A percentile compares a stretch with the other conserved stretches of the same genome.
phyloP scores from a whole-genome alignment of 2,113 vertebrate genomes.

The Corynorhinus townsendii region DNA sequence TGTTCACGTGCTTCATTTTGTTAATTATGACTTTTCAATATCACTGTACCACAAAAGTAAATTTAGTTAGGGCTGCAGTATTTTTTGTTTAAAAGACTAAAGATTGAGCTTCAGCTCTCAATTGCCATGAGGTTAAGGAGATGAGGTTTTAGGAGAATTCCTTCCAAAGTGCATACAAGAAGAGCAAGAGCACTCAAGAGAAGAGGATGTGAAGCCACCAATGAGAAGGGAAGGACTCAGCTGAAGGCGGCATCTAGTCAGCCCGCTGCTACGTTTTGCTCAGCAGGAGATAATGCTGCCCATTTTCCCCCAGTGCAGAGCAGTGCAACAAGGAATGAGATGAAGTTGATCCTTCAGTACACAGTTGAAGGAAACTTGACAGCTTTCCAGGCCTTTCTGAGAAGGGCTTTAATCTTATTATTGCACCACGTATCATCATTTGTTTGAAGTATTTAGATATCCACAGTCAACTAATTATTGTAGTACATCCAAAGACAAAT shows the following conservation, averaged over 20 bases:
- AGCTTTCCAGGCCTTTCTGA: background rate
- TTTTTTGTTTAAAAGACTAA: conserved; percentile 20
- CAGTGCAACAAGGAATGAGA: background rate
- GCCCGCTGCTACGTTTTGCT: background rate
- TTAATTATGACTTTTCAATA: background rate
- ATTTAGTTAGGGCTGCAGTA: background rate
- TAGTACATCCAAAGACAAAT: background rate
- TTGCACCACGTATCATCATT: background rate
- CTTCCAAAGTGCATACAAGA: background rate
- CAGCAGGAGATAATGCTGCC: background rate
- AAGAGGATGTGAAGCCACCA: background rate
- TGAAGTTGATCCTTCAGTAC: background rate
- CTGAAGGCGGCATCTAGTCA: background rate
- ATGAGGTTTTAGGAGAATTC: background rate
- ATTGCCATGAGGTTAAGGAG: background rate
- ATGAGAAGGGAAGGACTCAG: background rate
- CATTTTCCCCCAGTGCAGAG: background rate
- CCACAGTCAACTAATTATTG: background rate
- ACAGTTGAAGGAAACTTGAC: background rate
- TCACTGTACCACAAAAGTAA: background rate
- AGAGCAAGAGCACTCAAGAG: background rate
- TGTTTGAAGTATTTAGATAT: background rate
- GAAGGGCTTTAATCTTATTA: background rate
- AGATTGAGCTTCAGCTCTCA: background rate
- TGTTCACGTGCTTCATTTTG: background rate